Conservation (phyloP, 2,888 invertebrate genomes). For the Melanostoma scalare region DNA sequence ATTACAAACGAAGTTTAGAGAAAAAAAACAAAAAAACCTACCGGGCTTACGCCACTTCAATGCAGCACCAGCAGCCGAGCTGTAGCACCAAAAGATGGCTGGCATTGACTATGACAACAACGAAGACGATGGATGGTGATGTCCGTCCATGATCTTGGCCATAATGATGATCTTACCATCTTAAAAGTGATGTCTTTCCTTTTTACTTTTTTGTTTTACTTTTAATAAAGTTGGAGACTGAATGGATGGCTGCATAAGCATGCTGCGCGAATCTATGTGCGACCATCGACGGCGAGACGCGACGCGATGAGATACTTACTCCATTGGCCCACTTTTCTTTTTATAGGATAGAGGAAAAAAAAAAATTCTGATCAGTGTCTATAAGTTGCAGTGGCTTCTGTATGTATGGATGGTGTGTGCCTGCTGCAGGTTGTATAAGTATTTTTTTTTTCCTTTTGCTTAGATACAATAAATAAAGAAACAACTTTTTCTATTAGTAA, state of each 20-base stretch:
- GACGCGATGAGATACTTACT: constrained; percentile 67
- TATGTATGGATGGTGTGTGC: constrained; percentile 19
- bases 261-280: constrained; percentile 9
- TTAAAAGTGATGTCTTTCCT: constrained; percentile 55
- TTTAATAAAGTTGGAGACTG: constrained; percentile 44
- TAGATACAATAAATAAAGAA: constrained; percentile 59
- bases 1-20: neutral
- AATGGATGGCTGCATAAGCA: constrained; percentile 36
- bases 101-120: constrained; percentile 32
- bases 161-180: constrained; percentile 59
- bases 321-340: constrained; percentile 72
- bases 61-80: neutral
- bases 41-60: constrained; percentile 61
- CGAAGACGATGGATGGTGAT: constrained; percentile 14
- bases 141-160: constrained; percentile 62
- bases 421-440: constrained; percentile 60
- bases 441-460: constrained; percentile 8
- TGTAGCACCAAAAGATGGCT: neutral
- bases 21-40: constrained; percentile 9
- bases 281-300: constrained; percentile 12
- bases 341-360: constrained; percentile 49
- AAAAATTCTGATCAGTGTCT: constrained; percentile 19
- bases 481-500: constrained; percentile 72
- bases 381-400: constrained; percentile 29
- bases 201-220: constrained; percentile 42